Base-by-base conservation (phyloP, 2,113 vertebrate genomes). In the Epinephelus moara region DNA sequence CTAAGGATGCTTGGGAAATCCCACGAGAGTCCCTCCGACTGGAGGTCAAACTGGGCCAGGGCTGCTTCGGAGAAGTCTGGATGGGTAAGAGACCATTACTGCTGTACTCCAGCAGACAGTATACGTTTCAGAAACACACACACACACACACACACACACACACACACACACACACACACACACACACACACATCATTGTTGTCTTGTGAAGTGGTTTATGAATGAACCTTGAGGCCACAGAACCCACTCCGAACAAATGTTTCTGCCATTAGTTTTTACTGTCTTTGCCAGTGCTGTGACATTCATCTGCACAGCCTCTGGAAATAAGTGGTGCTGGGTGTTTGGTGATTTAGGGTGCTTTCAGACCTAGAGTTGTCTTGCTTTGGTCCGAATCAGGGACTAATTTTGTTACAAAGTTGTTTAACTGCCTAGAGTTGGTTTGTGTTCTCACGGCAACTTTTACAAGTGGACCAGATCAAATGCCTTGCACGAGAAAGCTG, bases 61-160 rank as follows among this genome's bases (percentile, higher is more conserved):
- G 98, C 92, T 99, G 98, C 93, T 99, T 99, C 71, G 98, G 98
- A 85, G 98, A 99, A 96, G 98, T 99, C 13, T 99, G 98, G 98
- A 99, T 98, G 97, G 98, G 98, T 99, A 96, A 97, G 98, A 52
- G 14, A 14, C 23, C 1, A 4, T 14, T 25, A 19, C 33, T 23
- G 25, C 9, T 18, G 0, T 19, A 30, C 63, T 70, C 2, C 9
- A 10, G 17, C 23, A 13, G 3, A 30, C 71, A 27, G 50, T 40
- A 1, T 8, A 5, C 12, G 49, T 75, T 30, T 23, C 50, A 33
- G 18, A 27, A 27, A 13, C 50, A 4, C 11, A 10, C 25, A 7
- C 33, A 37, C 6, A 37, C 33, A 37, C 33, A 37, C 6, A 37
- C 33, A 37, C 33, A 37, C 6, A 37, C 33, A 37, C 33, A 37